phyloP scores from a whole-genome alignment of 37 sponge, comb jelly and placozoan species.

The Amphimedon queenslandica region DNA sequence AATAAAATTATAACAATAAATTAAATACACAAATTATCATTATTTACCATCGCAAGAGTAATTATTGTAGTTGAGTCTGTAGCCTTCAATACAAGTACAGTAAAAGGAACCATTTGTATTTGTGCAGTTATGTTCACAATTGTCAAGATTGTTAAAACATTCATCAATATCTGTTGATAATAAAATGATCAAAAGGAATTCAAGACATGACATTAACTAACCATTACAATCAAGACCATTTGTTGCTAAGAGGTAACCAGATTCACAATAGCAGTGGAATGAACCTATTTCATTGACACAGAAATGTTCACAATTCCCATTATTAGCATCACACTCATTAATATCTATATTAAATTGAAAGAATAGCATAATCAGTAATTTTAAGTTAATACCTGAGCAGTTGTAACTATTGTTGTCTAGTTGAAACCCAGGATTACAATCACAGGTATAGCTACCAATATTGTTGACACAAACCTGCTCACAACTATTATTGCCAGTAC shows the following conservation, averaged over 20 bases:
- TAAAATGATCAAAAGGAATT: neutral
- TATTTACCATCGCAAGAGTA: neutral
- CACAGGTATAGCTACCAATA: constrained; percentile 24
- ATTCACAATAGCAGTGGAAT: constrained; percentile 24
- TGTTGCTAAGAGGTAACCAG: constrained; percentile 9
- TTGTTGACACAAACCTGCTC: constrained; percentile 24
- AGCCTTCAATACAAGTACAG: constrained; percentile 37
- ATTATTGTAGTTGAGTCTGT: neutral
- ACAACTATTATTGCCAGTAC: constrained; percentile 1
- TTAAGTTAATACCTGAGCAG: constrained; percentile 22
- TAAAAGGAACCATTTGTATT: constrained; percentile 39
- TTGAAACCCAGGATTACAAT: constrained; percentile 18
- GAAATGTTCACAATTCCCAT: constrained; percentile 39
- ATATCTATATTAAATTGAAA: constrained; percentile 24
- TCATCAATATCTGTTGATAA: constrained; percentile 30
- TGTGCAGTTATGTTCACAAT: constrained; percentile 15
- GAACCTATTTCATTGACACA: constrained; percentile 42
- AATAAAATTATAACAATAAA: too few species aligned
- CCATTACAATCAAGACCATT: constrained; percentile 1
- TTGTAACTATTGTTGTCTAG: constrained; percentile 9
- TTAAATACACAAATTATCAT: neutral
- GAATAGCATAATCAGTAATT: neutral
- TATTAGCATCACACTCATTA: constrained; percentile 42
- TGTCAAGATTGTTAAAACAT: neutral
- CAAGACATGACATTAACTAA: neutral